A percentile compares a stretch with the other conserved stretches of the same genome.
phyloP scores from a whole-genome alignment of 92 coral and sea anemone species.

The Pocillopora meandrina region DNA sequence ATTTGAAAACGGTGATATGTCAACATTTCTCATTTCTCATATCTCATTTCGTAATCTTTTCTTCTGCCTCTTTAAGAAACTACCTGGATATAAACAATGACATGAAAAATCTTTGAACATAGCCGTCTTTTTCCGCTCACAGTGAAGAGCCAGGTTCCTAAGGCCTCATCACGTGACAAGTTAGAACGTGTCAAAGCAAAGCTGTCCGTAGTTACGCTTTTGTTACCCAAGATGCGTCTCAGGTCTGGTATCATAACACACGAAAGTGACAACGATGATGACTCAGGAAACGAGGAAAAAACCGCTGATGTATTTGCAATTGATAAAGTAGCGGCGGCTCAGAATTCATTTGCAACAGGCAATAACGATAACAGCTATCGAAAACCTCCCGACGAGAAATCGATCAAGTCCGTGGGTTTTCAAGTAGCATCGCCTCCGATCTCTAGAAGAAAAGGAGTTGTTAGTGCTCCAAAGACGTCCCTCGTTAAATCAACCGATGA shows the following conservation, averaged over 20 bases:
- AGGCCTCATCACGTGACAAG: slow-evolving; percentile 65
- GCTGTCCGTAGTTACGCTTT: slow-evolving; percentile 65
- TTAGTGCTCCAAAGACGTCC: slow-evolving; percentile 29
- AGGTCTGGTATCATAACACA: slow-evolving; percentile 33
- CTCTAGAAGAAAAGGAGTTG: slow-evolving; percentile 23
- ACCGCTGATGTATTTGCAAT: slow-evolving; percentile 54
- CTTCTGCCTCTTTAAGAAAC: too few relatives aligned
- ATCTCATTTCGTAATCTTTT: neutral
- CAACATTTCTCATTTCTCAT: neutral
- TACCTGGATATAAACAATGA: too few relatives aligned
- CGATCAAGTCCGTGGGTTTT: slow-evolving; percentile 18
- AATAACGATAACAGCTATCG: neutral
- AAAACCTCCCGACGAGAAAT: slow-evolving; percentile 12
- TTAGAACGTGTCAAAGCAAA: slow-evolving; percentile 79
- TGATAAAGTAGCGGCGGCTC: slow-evolving; percentile 73
- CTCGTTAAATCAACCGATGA: neutral
- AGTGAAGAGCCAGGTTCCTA: slow-evolving; percentile 84
- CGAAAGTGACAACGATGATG: slow-evolving; percentile 37
- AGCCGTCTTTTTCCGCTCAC: neutral
- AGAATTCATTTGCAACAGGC: slow-evolving; percentile 30
- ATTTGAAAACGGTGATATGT: slow-evolving; percentile 79
- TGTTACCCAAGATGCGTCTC: slow-evolving; percentile 71
- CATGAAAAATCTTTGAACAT: neutral
- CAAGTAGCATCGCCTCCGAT: slow-evolving; percentile 12
- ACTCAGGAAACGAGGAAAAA: slow-evolving; percentile 34